These are phyloP conservation scores for Chunga burmeisteri DNA, from an alignment of 2,113 vertebrate genomes.

Conservation along the genomic window DNA sequence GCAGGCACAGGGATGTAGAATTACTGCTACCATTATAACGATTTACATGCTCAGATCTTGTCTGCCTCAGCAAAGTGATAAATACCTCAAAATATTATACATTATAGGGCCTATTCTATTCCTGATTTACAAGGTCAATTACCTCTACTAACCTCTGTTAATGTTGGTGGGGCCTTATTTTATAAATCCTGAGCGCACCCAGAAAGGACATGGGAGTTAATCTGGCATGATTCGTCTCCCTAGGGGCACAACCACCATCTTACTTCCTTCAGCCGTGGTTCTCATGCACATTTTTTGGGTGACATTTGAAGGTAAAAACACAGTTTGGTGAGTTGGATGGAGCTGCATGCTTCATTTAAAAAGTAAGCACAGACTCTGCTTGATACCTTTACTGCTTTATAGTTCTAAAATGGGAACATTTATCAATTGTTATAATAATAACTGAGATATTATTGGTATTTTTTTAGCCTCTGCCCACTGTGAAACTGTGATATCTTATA, in stretches of 20 bases:
- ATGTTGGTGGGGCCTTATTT: constrained; percentile 16
- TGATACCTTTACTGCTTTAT: not conserved
- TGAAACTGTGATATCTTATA: not conserved
- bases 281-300: not conserved
- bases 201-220: not conserved
- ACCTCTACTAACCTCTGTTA: constrained; percentile 2
- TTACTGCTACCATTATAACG: not conserved
- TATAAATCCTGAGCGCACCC: not conserved
- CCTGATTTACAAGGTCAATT: constrained; percentile 54
- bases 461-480: not conserved
- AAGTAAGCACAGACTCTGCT: not conserved
- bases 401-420: not conserved
- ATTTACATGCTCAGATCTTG: constrained; percentile 22
- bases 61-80: constrained; percentile 14
- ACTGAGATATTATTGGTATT: not conserved
- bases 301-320: not conserved
- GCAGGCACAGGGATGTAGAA: not conserved
- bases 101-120: not conserved
- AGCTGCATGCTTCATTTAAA: not conserved
- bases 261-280: not conserved
- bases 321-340: not conserved
- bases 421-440: not conserved
- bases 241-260: not conserved
- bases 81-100: constrained; percentile 29
- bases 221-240: not conserved